Evolutionary conservation across 64 coral and sea anemone genomes (phyloP).

Genomic region (Dendrophyllia cribrosa): DNA sequence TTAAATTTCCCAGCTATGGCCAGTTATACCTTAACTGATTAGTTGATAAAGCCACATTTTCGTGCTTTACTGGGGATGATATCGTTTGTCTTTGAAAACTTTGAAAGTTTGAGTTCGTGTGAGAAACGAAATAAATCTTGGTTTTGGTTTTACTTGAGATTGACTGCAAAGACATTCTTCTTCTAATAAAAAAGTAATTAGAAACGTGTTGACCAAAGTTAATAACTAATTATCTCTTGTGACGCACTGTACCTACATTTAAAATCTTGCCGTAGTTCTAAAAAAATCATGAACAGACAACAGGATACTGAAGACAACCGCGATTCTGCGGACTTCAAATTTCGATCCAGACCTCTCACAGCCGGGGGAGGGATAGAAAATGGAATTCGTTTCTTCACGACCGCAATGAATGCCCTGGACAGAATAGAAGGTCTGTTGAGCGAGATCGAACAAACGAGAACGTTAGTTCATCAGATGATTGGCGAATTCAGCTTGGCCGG

Average conservation of each 20-base stretch:
- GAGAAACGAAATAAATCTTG: too few species aligned
- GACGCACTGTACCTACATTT: background rate
- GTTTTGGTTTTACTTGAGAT: too few species aligned
- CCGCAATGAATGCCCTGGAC: constrained; percentile 33
- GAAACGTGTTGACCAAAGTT: background rate
- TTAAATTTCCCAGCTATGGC: too few species aligned
- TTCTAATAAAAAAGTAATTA: background rate
- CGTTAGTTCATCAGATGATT: constrained; percentile 45
- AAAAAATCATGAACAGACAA: constrained; percentile 1
- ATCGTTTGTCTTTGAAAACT: too few species aligned
- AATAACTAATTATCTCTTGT: constrained; percentile 8
- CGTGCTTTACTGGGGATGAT: too few species aligned
- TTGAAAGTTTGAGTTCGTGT: too few species aligned
- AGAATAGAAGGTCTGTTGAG: constrained; percentile 18
- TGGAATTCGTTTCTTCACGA: constrained; percentile 45
- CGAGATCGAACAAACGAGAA: constrained; percentile 33
- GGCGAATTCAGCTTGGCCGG: constrained; percentile 9
- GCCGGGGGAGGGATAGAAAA: constrained; percentile 30
- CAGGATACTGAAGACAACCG: background rate
- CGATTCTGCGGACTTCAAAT: background rate
- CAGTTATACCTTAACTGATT: too few species aligned
- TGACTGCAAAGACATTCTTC: too few species aligned
- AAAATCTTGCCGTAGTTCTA: too few species aligned
- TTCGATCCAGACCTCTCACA: constrained; percentile 30
- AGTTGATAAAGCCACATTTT: too few species aligned